phyloP scores from a whole-genome alignment of 92 coral and sea anemone genomes.

The Umimayanthus chanpuru region DNA sequence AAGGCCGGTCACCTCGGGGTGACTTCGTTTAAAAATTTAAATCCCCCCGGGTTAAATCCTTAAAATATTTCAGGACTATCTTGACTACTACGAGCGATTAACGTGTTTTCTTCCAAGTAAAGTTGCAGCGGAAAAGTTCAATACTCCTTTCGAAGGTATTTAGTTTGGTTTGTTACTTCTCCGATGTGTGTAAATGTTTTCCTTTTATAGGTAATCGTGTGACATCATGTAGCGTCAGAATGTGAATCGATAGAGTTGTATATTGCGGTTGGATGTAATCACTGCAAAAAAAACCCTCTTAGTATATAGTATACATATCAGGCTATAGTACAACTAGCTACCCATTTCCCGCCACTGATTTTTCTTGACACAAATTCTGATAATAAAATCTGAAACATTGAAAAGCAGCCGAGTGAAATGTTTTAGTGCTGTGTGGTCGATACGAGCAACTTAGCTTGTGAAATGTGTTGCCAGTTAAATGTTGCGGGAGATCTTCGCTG shows the following conservation, averaged over 20 bases:
- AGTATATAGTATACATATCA: neutral
- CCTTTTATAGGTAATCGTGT: no score
- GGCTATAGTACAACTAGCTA: neutral
- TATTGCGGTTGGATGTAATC: neutral
- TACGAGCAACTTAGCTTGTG: neutral
- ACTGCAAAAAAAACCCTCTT: neutral
- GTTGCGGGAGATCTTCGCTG: no score
- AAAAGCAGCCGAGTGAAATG: neutral
- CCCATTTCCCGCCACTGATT: neutral
- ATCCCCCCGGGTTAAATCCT: no score
- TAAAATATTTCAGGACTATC: neutral
- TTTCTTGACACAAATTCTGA: neutral
- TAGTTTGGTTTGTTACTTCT: no score
- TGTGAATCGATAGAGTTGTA: neutral
- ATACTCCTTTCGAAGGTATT: no score
- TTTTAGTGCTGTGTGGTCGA: no score
- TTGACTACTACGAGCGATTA: neutral
- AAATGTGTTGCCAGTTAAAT: no score
- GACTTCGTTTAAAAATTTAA: neutral
- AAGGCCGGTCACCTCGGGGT: neutral
- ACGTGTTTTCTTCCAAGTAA: neutral
- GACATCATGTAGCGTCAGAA: no score
- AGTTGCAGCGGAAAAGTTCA: neutral
- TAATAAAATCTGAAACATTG: neutral
- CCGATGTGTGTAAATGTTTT: no score